Conservation (phyloP, 2,113 vertebrate genomes). For the Melanocharis versteri region DNA sequence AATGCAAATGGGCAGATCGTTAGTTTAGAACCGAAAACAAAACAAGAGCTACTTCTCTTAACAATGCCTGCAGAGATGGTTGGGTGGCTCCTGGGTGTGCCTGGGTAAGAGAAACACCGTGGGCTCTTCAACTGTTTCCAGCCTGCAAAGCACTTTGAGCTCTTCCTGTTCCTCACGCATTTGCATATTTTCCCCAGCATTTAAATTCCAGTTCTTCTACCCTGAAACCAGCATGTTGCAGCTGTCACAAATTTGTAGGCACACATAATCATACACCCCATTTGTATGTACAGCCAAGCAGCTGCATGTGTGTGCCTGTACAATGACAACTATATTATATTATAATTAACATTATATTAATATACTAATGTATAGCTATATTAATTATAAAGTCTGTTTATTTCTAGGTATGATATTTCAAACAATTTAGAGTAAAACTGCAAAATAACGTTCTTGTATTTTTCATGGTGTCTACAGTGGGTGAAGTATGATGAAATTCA, state of each 20-base stretch:
- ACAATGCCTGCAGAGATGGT: neutral
- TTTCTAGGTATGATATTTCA: neutral
- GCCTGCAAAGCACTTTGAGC: neutral
- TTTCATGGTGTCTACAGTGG: neutral
- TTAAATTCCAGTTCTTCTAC: neutral
- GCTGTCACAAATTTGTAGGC: neutral
- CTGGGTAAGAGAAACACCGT: fast-evolving
- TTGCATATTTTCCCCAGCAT: neutral
- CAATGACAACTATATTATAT: neutral
- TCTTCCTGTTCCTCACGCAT: neutral
- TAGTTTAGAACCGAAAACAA: neutral
- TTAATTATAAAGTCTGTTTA: neutral
- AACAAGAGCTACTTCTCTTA: neutral
- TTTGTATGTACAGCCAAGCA: neutral
- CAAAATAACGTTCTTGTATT: neutral
- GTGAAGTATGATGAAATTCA: neutral
- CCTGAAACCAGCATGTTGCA: neutral
- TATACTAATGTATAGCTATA: neutral
- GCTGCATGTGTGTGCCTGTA: neutral
- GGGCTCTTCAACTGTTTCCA: neutral
- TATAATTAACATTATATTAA: neutral
- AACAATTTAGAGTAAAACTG: neutral
- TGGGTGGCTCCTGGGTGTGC: neutral
- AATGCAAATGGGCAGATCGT: neutral
- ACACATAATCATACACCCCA: neutral